phyloP scores from a whole-genome alignment of 2,797 vertebrate genomes.

The Xyrichtys novacula region DNA sequence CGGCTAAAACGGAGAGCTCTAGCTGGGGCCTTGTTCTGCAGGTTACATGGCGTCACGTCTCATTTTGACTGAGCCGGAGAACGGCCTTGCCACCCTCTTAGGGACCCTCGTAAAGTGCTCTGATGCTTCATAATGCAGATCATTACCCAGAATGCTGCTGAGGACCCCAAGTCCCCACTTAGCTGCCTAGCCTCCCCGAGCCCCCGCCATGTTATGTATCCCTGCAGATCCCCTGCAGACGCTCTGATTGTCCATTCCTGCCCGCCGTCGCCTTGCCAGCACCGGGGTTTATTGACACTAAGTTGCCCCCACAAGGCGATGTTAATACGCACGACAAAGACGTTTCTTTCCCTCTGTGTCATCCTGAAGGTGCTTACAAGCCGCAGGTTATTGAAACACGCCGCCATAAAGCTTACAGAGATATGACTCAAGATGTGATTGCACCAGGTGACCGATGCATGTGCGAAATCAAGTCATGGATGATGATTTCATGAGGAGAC shows the following conservation, averaged over 20 bases:
- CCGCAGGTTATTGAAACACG: conserved; percentile 71
- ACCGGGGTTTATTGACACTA: conserved; percentile 76
- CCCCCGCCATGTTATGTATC: conserved; percentile 77
- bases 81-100: conserved; percentile 60
- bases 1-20: conserved; percentile 70
- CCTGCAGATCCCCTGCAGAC: conserved; percentile 70
- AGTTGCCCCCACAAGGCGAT: conserved; percentile 81
- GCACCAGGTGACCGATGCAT: conserved; percentile 72
- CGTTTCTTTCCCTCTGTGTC: conserved; percentile 67
- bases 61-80: conserved; percentile 62
- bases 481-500: conserved; percentile 71
- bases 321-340: conserved; percentile 73
- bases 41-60: conserved; percentile 73
- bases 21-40: conserved; percentile 64
- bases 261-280: conserved; percentile 67
- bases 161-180: conserved; percentile 79
- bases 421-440: conserved; percentile 73
- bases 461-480: conserved; percentile 72
- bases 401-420: conserved; percentile 75
- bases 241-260: conserved; percentile 79
- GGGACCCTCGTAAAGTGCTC: conserved; percentile 83
- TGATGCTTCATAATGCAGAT: conserved; percentile 84
- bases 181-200: conserved; percentile 63
- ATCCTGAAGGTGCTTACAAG: conserved; percentile 71
- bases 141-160: conserved; percentile 81